Percentiles rank a stretch among this genome's conserved stretches.
These are phyloP conservation scores for Melanotaenia boesemani DNA, from an alignment of 2,797 vertebrate genomes.

Conservation along the genomic window DNA sequence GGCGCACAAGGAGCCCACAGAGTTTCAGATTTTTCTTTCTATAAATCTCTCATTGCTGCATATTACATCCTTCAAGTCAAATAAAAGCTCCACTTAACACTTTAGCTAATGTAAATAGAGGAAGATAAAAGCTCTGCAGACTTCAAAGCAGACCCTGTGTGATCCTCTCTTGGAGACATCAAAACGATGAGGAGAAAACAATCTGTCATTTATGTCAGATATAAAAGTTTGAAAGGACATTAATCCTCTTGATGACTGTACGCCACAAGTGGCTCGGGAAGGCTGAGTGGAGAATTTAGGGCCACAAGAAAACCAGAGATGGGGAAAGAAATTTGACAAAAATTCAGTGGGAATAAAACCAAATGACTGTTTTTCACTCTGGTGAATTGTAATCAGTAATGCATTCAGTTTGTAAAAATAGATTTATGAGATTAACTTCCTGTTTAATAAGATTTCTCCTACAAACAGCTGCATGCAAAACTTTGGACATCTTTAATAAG, in stretches of 20 bases:
- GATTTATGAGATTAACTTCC: no score
- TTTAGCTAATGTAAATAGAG: conserved; percentile 73
- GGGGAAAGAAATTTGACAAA: conserved; percentile 10
- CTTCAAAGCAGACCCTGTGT: conserved; percentile 61
- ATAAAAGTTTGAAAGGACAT: conserved; percentile 64
- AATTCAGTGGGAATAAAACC: conserved; percentile 15
- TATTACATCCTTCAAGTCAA: conserved; percentile 68
- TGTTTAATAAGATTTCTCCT: neutral
- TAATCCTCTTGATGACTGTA: conserved; percentile 59
- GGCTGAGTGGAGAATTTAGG: conserved; percentile 12
- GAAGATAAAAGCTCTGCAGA: conserved; percentile 68
- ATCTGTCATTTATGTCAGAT: conserved; percentile 56
- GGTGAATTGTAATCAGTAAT: neutral
- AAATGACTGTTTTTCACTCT: conserved; percentile 10
- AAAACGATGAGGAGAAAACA: conserved; percentile 62
- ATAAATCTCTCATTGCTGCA: conserved; percentile 64
- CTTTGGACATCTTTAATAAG: neutral
- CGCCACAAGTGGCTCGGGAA: conserved; percentile 25
- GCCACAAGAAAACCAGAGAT: conserved; percentile 1
- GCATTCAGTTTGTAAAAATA: neutral
- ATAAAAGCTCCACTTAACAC: conserved; percentile 76
- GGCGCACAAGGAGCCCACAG: conserved; percentile 23
- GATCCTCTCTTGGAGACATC: conserved; percentile 51
- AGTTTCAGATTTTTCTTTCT: conserved; percentile 63
- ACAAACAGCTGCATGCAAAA: neutral